Evolutionary conservation across 2,797 vertebrate species (phyloP).

Genomic region (Sciurus carolinensis): DNA sequence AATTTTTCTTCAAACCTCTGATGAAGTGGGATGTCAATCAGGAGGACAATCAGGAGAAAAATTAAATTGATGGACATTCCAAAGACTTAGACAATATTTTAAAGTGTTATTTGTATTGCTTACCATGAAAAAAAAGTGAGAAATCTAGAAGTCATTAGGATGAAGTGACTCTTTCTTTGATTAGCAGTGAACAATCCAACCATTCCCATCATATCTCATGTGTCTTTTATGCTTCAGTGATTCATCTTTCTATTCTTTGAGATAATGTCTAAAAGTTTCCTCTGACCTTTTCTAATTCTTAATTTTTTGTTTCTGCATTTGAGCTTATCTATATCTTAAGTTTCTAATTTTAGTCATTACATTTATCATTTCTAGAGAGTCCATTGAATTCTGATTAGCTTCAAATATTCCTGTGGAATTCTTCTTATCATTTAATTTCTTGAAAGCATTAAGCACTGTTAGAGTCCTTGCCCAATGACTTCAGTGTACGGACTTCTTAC

Average conservation of each 20-base stretch:
- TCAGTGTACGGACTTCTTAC: neutral
- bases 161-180: neutral
- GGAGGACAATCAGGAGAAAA: neutral
- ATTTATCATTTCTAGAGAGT: neutral
- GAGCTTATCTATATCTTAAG: neutral
- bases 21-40: neutral
- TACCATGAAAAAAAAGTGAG: neutral
- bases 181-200: neutral
- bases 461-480: neutral
- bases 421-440: neutral
- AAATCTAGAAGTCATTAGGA: neutral
- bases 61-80: neutral
- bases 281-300: neutral
- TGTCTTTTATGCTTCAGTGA: neutral
- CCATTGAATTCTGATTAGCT: neutral
- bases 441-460: neutral
- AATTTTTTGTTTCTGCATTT: neutral
- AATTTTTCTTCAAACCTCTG: neutral
- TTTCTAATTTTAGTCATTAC: neutral
- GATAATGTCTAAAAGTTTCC: neutral
- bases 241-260: neutral
- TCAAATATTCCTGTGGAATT: neutral
- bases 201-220: neutral
- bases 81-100: neutral
- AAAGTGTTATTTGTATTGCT: neutral